Percentiles rank a stretch among this genome's conserved stretches.
phyloP scores from a whole-genome alignment of 2,888 invertebrate genomes.

The Caenorhabditis doughertyi region DNA sequence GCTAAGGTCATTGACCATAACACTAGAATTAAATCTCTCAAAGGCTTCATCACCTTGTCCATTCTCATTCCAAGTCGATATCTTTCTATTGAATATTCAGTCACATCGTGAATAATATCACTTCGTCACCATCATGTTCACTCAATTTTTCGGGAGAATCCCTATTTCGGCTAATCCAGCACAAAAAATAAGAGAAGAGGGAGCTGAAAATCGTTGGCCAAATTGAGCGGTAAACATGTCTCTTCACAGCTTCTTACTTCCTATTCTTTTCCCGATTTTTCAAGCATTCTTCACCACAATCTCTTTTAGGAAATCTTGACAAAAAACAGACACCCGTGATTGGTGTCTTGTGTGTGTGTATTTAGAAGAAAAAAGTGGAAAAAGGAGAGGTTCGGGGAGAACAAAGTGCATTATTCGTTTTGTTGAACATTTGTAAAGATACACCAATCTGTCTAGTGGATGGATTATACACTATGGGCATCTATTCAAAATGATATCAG shows the following conservation, averaged over 20 bases:
- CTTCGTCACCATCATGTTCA: background rate
- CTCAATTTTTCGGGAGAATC: conserved; percentile 1
- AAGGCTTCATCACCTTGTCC: conserved; percentile 3
- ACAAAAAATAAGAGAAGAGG: conserved; percentile 2
- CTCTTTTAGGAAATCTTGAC: conserved; percentile 17
- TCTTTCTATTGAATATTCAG: background rate
- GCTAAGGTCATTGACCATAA: conserved; percentile 21
- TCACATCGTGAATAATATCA: conserved; percentile 8
- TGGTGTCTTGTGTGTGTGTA: conserved; percentile 26
- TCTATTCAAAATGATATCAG: too few species aligned
- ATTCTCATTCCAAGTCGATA: background rate
- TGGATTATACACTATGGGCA: too few species aligned
- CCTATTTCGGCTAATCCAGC: conserved; percentile 28
- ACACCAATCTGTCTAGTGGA: background rate
- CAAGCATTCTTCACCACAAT: conserved; percentile 40
- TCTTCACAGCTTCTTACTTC: conserved; percentile 18
- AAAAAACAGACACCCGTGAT: conserved; percentile 29
- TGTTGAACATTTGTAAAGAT: background rate
- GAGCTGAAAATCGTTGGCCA: conserved; percentile 26
- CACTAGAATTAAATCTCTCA: background rate
- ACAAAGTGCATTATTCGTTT: conserved; percentile 17
- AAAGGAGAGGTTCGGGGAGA: too few species aligned
- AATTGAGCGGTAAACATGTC: conserved; percentile 41
- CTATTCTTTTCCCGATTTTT: conserved; percentile 13
- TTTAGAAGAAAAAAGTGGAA: background rate